Evolutionary conservation across 2,113 vertebrate species (phyloP), one percentile per base, ranked within the genome.

Genomic region (Myiagra hebetior): DNA sequence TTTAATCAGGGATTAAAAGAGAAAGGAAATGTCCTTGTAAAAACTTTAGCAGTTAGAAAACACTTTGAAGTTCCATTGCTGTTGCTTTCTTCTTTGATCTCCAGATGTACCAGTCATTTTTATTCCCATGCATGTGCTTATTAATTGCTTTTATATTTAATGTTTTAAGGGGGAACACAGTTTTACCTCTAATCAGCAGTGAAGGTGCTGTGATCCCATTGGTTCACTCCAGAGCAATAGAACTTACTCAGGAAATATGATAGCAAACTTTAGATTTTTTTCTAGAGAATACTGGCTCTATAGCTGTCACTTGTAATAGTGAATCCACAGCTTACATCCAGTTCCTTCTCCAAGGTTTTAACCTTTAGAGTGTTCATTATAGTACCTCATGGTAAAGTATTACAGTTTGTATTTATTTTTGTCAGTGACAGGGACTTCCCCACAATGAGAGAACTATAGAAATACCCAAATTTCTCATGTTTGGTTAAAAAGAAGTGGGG

Each of bases 71-170:
- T 94, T 87, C 44, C 56, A 10, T 50, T 86, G 47, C 79, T 96
- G 37, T 89, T 81, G 22, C 76, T 87, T 83, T 91, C 49, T 91
- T 74, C 91, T 97, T 96, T 97, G 67, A 94, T 96, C 74, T 96
- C 82, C 60, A 94, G 41, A 76, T 86, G 62, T 28, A 83, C 33
- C 59, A 42, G 68, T 86, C 30, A 56, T 62, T 95, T 95, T 76
- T 85, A 79, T 86, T 86, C 83, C 77, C 41, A 11, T 78, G 37
- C 59, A 33, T 77, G 52, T 31, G 74, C 56, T 90, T 79, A 87
- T 68, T 92, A 92, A 91, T 95, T 96, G 87, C 46, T 59, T 62
- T 69, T 93, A 11, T 75, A 35, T 52, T 91, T 90, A 46, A 69
- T 49, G 39, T 72, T 82, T 84, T 89, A 49, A 76, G 59, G 22